Evolutionary conservation across 1,140 invertebrate genomes (phyloP), one percentile per base, ranked within the genome.

Genomic region (Panagrolaimus sp.): DNA sequence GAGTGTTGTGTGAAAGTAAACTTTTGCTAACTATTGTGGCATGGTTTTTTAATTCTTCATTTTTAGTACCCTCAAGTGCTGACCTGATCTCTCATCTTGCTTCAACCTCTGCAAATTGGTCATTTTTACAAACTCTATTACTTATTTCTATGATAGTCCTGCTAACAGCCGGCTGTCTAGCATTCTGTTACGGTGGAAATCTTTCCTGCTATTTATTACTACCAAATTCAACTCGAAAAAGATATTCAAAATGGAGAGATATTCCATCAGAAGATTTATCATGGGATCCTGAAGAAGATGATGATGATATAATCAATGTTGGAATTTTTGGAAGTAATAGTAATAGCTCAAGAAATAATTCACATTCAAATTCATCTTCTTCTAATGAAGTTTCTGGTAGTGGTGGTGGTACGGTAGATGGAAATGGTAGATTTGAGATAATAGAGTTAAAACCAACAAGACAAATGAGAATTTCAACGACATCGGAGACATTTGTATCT

Each of bases 181-280:
- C 51, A 57, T 57, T 57, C 20, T 57, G 51, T 27, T 57, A 57
- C n/a, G 51, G 51, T 13, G 51, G 51, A 20, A 57, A 57, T 23
- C 1, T 57, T 1, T 9, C 5, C 1, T 57, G 51, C n/a, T 57
- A 57, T 57, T 20, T 57, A 16, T 57, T 57, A 5, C 51, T 57
- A 25, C 51, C 51, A 57, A 4, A 2, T 38, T 20, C 20, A 20
- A 16, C 51, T 57, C 51, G 51, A n/a, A 20, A 57, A 57, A 5
- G 51, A 16, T 57, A 57, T 27, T 25, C 20, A 25, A 57, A 57
- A 57, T 57, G 51, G 51, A 13, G 51, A 16, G 51, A 57, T 20
- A 27, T 27, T 8, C 20, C 13, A 11, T 20, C 27, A 7, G 51
- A 57, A 9, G 51, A 57, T 25, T 27, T 57, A 11, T 57, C 51